Base-by-base conservation (phyloP, 2,797 vertebrate genomes). In the Spinus olivaceus region DNA sequence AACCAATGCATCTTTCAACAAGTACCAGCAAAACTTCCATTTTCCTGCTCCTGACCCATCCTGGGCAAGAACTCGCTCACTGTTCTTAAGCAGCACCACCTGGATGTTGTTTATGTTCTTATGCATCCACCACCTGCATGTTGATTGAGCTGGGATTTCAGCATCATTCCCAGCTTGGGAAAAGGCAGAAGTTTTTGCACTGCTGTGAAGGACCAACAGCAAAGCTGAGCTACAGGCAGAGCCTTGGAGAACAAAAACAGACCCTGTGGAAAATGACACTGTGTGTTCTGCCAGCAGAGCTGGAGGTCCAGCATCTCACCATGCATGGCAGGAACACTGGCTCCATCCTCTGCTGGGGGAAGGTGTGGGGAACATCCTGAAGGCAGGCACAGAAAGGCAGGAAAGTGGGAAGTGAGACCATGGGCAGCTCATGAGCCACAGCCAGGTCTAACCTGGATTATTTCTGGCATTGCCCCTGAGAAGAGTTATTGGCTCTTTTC, bases 351-450 rank as follows among this genome's bases (percentile, higher is more conserved):
- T 25, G 42, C 61, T 59, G 69, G 35, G 60, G 44, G 41, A 73
- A 49, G 1, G 37, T n/a, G 14, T 1, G 9, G 30, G 56, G 16
- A n/a, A 57, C 39, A 15, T 9, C 59, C 53, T 59, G 61, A 61
- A 95, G 67, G 35, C 35, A 78, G 82, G 61, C 77, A 87, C 66
- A 77, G 59, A 59, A 61, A 42, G 54, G 66, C 63, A 84, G 59
- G 21, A 44, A 65, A 41, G 20, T 30, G 18, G 28, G 6, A 59
- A 86, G 32, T 2, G 20, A 92, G 51, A 70, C 41, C 51, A 13
- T 1, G 17, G 23, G 78, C 33, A 73, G 72, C 76, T 86, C 64
- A 46, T 16, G 79, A 92, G n/a, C 25, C 70, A 39, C 61, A 60
- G 51, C 37, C 76, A 33, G 16, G 12, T 41, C 21, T 56, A 47